Conservation (phyloP, 2,888 invertebrate genomes). For the Agriotes lineatus region DNA sequence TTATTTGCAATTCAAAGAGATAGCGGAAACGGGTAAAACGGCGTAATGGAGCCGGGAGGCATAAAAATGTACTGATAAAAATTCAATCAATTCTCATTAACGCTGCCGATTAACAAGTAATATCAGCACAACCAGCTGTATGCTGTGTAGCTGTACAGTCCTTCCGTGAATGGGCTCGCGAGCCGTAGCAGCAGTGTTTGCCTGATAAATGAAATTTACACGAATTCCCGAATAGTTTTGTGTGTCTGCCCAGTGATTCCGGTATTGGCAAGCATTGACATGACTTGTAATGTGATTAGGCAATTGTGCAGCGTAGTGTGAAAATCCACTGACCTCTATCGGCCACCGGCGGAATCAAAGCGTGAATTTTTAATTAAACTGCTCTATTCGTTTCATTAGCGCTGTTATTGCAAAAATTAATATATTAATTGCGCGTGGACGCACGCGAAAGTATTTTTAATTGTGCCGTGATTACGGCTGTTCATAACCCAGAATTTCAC, state of each 20-base stretch:
- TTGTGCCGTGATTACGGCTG: not conserved
- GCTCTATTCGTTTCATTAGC: conserved; percentile 28
- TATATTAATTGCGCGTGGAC: conserved; percentile 13
- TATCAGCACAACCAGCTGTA: conserved; percentile 8
- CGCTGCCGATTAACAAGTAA: conserved; percentile 3
- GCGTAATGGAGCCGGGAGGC: too few relatives aligned
- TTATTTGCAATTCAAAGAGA: too few relatives aligned
- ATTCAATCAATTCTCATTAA: conserved; percentile 18
- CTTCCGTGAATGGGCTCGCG: conserved; percentile 2
- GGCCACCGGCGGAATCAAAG: conserved; percentile 27
- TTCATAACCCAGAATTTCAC: not conserved
- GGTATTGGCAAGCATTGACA: conserved; percentile 39
- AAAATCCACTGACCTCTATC: conserved; percentile 38
- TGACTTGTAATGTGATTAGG: conserved; percentile 40
- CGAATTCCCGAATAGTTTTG: conserved; percentile 28
- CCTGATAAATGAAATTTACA: conserved; percentile 32
- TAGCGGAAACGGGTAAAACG: too few relatives aligned
- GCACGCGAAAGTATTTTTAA: conserved; percentile 6
- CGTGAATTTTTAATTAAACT: conserved; percentile 41
- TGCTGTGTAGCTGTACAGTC: too few relatives aligned
- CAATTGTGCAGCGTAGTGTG: conserved; percentile 37
- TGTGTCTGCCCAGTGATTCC: conserved; percentile 35
- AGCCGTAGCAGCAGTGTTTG: conserved; percentile 13
- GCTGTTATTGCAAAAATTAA: conserved; percentile 20
- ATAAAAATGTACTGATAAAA: not conserved